Percentiles rank a stretch among this genome's conserved stretches.
Conservation (phyloP, 1,140 invertebrate species). For the Drosophila rhopaloa region DNA sequence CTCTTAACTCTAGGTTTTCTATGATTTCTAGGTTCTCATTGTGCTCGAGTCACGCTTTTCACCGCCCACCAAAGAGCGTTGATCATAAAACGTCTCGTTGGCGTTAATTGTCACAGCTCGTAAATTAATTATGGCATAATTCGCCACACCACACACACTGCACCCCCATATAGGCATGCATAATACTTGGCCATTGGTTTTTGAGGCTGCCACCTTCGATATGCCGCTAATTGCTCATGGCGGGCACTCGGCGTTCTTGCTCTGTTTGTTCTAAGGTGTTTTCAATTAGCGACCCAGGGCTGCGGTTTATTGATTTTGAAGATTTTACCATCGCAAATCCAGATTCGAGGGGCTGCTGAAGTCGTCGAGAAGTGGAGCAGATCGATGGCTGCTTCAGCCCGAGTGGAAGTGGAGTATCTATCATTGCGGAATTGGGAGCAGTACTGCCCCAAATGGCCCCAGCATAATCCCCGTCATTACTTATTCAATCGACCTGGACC, state of each 20-base stretch:
- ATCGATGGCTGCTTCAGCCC: slow-evolving; percentile 17
- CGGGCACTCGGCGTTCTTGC: slow-evolving; percentile 63
- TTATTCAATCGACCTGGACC: slow-evolving; percentile 71
- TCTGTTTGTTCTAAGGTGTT: slow-evolving; percentile 79
- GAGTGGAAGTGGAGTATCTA: slow-evolving; percentile 23
- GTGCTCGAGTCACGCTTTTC: slow-evolving; percentile 59
- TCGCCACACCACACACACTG: slow-evolving; percentile 35
- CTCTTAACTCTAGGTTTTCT: slow-evolving; percentile 23
- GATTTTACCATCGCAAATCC: slow-evolving; percentile 31
- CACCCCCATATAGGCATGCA: slow-evolving; percentile 9
- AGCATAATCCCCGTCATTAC: slow-evolving; percentile 68
- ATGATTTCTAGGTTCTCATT: slow-evolving; percentile 19
- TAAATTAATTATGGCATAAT: slow-evolving; percentile 82
- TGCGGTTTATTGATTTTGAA: slow-evolving; percentile 56
- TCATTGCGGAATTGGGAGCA: slow-evolving; percentile 32
- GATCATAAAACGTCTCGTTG: slow-evolving; percentile 46
- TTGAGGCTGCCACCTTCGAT: slow-evolving; percentile 64
- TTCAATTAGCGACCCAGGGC: slow-evolving; percentile 74
- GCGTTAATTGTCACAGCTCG: slow-evolving; percentile 82
- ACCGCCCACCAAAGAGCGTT: slow-evolving; percentile 42
- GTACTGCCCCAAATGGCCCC: slow-evolving; percentile 3
- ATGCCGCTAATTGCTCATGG: slow-evolving; percentile 71
- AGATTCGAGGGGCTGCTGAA: slow-evolving; percentile 17
- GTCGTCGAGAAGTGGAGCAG: slow-evolving; percentile 47
- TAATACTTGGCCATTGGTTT: slow-evolving; percentile 38